Base-by-base conservation (phyloP, 2,797 vertebrate species). In the Valencia hispanica region DNA sequence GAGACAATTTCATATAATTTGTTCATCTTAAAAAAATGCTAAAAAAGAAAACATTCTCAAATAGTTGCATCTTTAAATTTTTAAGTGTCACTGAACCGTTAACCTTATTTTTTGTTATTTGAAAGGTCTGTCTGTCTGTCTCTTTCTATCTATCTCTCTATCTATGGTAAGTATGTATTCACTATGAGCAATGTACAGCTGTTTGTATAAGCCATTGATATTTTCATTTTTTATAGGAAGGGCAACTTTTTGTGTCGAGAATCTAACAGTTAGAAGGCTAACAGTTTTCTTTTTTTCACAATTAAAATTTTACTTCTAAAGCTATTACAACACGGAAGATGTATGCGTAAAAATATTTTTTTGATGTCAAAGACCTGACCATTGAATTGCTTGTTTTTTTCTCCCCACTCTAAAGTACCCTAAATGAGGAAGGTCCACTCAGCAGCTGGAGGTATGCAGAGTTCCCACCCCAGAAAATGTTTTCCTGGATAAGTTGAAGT, bases 391-490 rank as follows among this genome's bases (percentile, higher is more conserved):
- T 86, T 94, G 81, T 95, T 92, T 94, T 88, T 93, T 88, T 94
- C 92, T 94, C 86, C 92, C 91, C 88, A 78, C 88, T 93, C 85
- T 93, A 77, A 95, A 96, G 95, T 96, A 96, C 85, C 94, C 95
- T 93, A 96, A 96, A 92, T 96, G 95, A 96, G 85, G 93, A 88
- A 94, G 90, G 86, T 91, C 94, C 89, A 79, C 89, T 87, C 91
- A 82, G 85, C 93, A 93, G 93, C 86, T 93, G 93, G 93, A 95
- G 95, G 95, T 96, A 96, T 90, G 95, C 91, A 92, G 93, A 89
- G 75, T 93, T 81, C 87, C 76, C 74, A 0, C 30, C 79, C 80
- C 45, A 57, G 88, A 90, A 88, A 74, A 80, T 85, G 83, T 86
- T 86, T 89, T 81, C 86, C 90, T 66, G 89, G 77, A 90, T 47